Evolutionary conservation across 2,113 vertebrate species (phyloP), one percentile per base, ranked within the genome.

Genomic region (Struthio camelus): DNA sequence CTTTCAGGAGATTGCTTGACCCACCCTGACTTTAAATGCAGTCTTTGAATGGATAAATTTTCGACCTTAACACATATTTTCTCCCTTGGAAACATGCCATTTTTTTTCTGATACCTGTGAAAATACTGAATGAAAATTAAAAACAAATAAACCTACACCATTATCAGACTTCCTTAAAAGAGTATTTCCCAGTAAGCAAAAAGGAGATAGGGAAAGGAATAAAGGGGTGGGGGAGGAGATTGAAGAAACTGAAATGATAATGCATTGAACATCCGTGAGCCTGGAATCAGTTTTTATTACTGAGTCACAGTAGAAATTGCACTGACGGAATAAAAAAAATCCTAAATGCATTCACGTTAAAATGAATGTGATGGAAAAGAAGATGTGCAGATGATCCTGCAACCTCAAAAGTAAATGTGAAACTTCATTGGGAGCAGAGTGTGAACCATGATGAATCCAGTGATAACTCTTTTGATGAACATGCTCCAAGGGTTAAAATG

Each of bases 31-130:
- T 95, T 95, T 71, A 65, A 95, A 92, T 51, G 73, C 2, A 69
- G 89, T 94, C 87, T 96, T 90, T 58, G 94, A 94, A 95, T 66
- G 80, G 92, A 70, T 80, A 83, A 70, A 54, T 86, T 96, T 96
- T 86, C 94, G 95, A 77, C 94, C 42, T 34, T 91, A 91, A 93
- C 87, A 83, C 69, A 34, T 73, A 65, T 91, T 87, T 81, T 77
- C 81, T 44, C 38, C 58, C 54, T 94, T 67, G n/a, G 92, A 96
- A 94, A 66, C 50, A 42, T 4, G 5, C 85, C 80, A 46, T 11
- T 42, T 90, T 78, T 51, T 65, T 83, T 59, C 62, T n/a, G 85
- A 77, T 70, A 64, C 17, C 51, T n/a, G 40, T 77, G 90, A 95
- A 89, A 94, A 96, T 7, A 48, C 59, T 42, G 64, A 72, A 62